phyloP scores from a whole-genome alignment of 2,797 vertebrate species.

The Lutjanus argentimaculatus region DNA sequence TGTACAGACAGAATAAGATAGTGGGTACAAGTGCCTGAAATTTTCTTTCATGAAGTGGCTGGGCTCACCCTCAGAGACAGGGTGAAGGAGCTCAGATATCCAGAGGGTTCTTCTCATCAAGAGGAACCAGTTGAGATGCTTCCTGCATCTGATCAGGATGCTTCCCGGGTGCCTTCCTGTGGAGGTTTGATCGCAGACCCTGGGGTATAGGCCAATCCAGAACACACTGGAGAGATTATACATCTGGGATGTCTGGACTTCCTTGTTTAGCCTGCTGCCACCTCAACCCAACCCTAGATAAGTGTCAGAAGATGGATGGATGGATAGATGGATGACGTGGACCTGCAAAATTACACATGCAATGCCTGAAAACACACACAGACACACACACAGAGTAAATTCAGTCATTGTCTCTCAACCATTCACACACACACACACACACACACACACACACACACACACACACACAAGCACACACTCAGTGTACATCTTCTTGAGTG shows the following conservation, averaged over 20 bases:
- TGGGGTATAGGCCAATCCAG: background rate
- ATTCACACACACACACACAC: background rate
- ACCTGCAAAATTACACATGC: background rate
- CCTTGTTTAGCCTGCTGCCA: background rate
- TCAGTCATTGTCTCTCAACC: constrained; percentile 7
- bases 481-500: constrained; percentile 47
- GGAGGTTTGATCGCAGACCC: background rate
- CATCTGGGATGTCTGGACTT: background rate
- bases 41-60: no score
- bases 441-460: background rate
- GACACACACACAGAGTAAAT: background rate
- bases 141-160: background rate
- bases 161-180: background rate
- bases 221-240: no score
- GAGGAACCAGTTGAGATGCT: background rate
- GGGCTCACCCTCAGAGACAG: no score
- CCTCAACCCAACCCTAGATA: background rate
- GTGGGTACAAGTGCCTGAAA: no score
- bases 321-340: background rate
- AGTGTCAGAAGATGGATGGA: background rate
- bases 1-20: no score
- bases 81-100: no score
- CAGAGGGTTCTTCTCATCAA: background rate
- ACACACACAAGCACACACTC: constrained; percentile 24
- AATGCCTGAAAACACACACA: constrained; percentile 5